phyloP scores from a whole-genome alignment of 2,888 invertebrate species.

The Drosophila birchii region DNA sequence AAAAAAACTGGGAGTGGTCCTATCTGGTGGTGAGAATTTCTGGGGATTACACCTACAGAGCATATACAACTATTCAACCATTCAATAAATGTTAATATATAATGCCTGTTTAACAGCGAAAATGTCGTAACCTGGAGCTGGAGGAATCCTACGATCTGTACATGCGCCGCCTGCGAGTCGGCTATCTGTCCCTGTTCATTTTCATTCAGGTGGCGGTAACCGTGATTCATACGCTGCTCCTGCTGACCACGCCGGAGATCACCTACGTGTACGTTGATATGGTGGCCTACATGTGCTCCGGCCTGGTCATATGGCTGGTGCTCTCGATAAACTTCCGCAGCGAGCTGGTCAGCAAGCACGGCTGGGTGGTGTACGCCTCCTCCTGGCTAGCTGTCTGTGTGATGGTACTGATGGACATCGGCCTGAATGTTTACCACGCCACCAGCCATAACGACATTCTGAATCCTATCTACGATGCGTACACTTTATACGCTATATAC shows the following conservation, averaged over 20 bases:
- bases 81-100: too few relatives aligned
- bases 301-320: slow-evolving; percentile 81
- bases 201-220: slow-evolving; percentile 89
- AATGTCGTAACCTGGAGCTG: slow-evolving; percentile 90
- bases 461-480: slow-evolving; percentile 90
- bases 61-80: too few relatives aligned
- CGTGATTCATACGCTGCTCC: slow-evolving; percentile 87
- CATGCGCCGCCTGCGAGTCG: slow-evolving; percentile 91
- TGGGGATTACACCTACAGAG: neutral
- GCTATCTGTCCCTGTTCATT: slow-evolving; percentile 91
- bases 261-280: slow-evolving; percentile 82
- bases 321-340: slow-evolving; percentile 83
- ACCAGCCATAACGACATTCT: slow-evolving; percentile 85
- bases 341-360: slow-evolving; percentile 82
- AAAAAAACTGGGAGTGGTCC: slow-evolving; percentile 85
- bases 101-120: slow-evolving; percentile 86
- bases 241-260: slow-evolving; percentile 85
- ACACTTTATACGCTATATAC: slow-evolving; percentile 91
- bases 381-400: slow-evolving; percentile 85
- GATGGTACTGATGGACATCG: slow-evolving; percentile 87
- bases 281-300: slow-evolving; percentile 79
- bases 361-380: slow-evolving; percentile 84
- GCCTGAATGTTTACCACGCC: slow-evolving; percentile 88
- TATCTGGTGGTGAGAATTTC: slow-evolving; percentile 79
- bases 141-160: slow-evolving; percentile 91